Evolutionary conservation across 2,113 vertebrate species (phyloP).

Genomic region (Dipodomys merriami): DNA sequence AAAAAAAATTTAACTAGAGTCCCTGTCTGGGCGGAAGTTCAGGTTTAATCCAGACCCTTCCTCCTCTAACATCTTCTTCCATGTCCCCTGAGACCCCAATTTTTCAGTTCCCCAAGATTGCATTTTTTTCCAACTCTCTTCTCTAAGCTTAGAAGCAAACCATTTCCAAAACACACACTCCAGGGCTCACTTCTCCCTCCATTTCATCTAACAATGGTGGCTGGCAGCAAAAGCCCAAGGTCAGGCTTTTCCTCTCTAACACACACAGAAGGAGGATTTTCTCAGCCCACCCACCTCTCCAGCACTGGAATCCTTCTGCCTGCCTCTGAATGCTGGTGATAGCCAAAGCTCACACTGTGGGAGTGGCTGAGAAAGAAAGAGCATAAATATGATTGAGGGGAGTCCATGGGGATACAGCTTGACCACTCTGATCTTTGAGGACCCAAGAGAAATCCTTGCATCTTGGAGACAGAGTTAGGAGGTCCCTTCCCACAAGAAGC

Average conservation of each 20-base stretch:
- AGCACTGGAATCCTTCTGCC: slow-evolving; percentile 12
- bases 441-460: slow-evolving; percentile 44
- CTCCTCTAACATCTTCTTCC: not conserved
- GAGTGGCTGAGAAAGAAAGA: slow-evolving; percentile 53
- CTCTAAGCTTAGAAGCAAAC: slow-evolving; percentile 11
- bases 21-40: not conserved
- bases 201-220: slow-evolving; percentile 14
- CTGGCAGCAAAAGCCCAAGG: not conserved
- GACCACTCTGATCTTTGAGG: slow-evolving; percentile 13
- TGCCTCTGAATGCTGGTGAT: slow-evolving; percentile 33
- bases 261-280: slow-evolving; percentile 22
- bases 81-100: not conserved
- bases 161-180: not conserved
- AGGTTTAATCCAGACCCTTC: not conserved
- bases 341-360: not conserved
- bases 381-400: not conserved
- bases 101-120: not conserved
- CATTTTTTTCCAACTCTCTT: not conserved
- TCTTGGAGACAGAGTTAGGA: slow-evolving; percentile 34
- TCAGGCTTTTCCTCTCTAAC: slow-evolving; percentile 17
- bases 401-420: slow-evolving; percentile 41
- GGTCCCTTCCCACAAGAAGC: slow-evolving; percentile 58
- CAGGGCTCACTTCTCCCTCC: slow-evolving; percentile 8
- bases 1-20: not conserved
- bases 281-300: slow-evolving; percentile 60